These are phyloP conservation scores for Discoglossus pictus DNA, from an alignment of 2,797 vertebrate genomes.

Conservation along the genomic window DNA sequence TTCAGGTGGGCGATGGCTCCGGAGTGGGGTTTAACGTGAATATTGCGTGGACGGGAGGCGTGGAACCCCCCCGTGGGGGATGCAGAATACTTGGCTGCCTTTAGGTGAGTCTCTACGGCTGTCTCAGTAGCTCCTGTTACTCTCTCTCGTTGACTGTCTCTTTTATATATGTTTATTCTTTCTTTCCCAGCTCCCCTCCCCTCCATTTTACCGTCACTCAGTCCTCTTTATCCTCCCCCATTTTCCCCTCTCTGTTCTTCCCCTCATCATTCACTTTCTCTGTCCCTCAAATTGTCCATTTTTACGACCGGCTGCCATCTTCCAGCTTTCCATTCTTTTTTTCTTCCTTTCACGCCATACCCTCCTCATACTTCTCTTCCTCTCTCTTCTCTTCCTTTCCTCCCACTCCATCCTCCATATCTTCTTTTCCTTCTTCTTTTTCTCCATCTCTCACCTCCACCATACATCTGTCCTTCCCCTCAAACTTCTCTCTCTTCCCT, in stretches of 20 bases:
- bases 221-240: too few species aligned
- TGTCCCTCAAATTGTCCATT: too few species aligned
- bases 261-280: too few species aligned
- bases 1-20: conserved; percentile 86
- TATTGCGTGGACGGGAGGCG: conserved; percentile 94
- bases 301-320: too few species aligned
- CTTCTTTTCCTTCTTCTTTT: too few species aligned
- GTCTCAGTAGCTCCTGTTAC: not conserved
- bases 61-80: conserved; percentile 93
- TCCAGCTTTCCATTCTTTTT: too few species aligned
- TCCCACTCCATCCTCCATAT: too few species aligned
- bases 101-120: conserved; percentile 72
- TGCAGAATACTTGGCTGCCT: conserved; percentile 92
- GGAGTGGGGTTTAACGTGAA: conserved; percentile 93
- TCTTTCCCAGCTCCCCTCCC: too few species aligned
- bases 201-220: too few species aligned
- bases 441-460: not conserved
- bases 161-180: too few species aligned
- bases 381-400: not conserved
- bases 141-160: not conserved
- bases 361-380: not conserved
- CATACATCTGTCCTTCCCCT: not conserved
- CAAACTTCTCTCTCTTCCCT: not conserved
- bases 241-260: too few species aligned
- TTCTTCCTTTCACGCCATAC: too few species aligned